A percentile compares a stretch with the other conserved stretches of the same genome.
Evolutionary conservation across 2,888 invertebrate genomes (phyloP).

Genomic region (Diaphora mendica): DNA sequence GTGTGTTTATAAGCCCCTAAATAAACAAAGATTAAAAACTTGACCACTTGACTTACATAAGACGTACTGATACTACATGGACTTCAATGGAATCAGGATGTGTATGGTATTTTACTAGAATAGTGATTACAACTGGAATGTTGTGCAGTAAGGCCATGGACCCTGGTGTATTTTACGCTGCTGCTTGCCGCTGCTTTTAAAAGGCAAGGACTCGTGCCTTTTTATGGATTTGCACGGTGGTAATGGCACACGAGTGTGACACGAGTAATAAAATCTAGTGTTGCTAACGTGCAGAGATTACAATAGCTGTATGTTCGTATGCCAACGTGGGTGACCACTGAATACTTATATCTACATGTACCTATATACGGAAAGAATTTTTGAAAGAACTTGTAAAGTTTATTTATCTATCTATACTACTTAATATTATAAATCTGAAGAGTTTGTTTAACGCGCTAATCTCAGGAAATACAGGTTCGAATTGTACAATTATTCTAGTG

Average conservation of each 20-base stretch:
- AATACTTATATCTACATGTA: neutral
- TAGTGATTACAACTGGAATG: neutral
- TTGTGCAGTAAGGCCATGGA: neutral
- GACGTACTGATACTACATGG: too few relatives aligned
- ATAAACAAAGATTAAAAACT: too few relatives aligned
- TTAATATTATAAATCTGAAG: too few relatives aligned
- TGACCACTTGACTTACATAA: too few relatives aligned
- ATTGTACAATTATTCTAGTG: neutral
- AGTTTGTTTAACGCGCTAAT: too few relatives aligned
- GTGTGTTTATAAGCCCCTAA: too few relatives aligned
- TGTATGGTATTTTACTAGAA: too few relatives aligned
- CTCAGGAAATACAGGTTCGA: neutral
- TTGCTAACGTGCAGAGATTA: neutral
- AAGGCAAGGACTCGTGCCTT: neutral
- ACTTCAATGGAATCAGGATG: neutral
- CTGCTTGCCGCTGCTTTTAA: too few relatives aligned
- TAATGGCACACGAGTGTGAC: neutral
- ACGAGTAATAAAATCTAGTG: neutral
- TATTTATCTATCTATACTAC: neutral
- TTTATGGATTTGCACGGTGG: constrained; percentile 3
- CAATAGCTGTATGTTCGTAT: neutral
- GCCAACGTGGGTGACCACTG: neutral
- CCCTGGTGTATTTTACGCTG: neutral
- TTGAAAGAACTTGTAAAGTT: neutral
- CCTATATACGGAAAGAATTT: neutral